Evolutionary conservation across 2,797 vertebrate genomes (phyloP).

Genomic region (Mormyrus hasselquistii): DNA sequence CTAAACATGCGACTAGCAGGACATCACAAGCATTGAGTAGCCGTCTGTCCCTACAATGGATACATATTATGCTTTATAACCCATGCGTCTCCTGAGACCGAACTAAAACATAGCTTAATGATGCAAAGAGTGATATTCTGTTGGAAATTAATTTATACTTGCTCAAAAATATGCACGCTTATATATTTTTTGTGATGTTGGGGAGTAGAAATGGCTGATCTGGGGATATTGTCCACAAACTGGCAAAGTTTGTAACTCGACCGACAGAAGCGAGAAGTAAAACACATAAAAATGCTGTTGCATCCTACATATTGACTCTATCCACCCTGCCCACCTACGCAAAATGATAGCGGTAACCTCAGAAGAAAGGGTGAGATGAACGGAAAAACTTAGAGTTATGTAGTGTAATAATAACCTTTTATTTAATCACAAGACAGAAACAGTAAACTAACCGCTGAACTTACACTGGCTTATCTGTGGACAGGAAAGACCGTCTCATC

Average conservation of each 20-base stretch:
- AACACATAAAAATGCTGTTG: not conserved
- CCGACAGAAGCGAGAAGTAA: not conserved
- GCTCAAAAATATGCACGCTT: not conserved
- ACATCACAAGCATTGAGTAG: not conserved
- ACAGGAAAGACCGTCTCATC: not conserved
- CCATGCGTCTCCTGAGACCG: not conserved
- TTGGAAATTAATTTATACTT: not conserved
- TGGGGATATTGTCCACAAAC: not conserved
- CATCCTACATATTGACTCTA: not conserved
- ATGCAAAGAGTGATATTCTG: not conserved
- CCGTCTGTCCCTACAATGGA: not conserved
- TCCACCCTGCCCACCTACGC: not conserved
- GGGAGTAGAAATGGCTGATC: not conserved
- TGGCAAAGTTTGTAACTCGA: not conserved
- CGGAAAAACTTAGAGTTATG: not conserved
- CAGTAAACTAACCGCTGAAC: not conserved
- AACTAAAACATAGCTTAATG: not conserved
- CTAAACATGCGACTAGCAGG: not conserved
- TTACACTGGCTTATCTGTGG: not conserved
- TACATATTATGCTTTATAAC: not conserved
- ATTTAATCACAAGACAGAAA: not conserved
- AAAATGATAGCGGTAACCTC: not conserved
- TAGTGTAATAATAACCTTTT: not conserved
- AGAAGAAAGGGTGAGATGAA: not conserved
- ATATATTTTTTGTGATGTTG: not conserved